Evolutionary conservation across 2,888 invertebrate genomes (phyloP).

Genomic region (Sarcophaga subvicina): DNA sequence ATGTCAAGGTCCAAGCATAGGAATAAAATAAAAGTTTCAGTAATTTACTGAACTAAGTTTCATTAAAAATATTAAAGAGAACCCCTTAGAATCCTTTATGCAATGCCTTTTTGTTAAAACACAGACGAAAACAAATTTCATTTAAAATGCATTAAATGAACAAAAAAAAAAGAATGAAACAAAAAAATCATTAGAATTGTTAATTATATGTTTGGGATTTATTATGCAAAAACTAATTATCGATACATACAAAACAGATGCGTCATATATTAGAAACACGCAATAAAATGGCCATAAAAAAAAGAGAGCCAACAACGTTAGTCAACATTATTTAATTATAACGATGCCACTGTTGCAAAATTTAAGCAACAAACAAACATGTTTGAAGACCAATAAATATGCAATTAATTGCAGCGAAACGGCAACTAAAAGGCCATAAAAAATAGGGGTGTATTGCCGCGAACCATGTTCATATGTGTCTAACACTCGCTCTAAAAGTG

Average conservation of each 20-base stretch:
- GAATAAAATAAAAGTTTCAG: too few relatives aligned
- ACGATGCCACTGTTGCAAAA: conserved; percentile 20
- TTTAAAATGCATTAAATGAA: too few relatives aligned
- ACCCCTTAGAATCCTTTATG: too few relatives aligned
- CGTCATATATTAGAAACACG: conserved; percentile 14
- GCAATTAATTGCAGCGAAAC: conserved; percentile 56
- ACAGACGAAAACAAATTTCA: too few relatives aligned
- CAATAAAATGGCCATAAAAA: conserved; percentile 6
- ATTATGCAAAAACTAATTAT: conserved; percentile 65
- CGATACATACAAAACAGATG: conserved; percentile 58
- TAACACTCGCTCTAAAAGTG: neutral
- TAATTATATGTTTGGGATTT: conserved; percentile 56
- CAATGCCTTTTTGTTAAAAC: too few relatives aligned
- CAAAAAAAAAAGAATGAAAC: too few relatives aligned
- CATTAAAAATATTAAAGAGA: too few relatives aligned
- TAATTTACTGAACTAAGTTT: too few relatives aligned
- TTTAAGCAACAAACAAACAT: conserved; percentile 36
- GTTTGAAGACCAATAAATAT: conserved; percentile 57
- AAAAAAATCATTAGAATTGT: neutral
- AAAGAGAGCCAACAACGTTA: neutral
- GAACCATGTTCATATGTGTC: neutral
- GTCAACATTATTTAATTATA: conserved; percentile 51
- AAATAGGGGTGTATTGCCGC: neutral
- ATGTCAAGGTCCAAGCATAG: too few relatives aligned
- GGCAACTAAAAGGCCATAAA: conserved; percentile 35